Conservation (phyloP, 1,140 invertebrate genomes). For the Diorhabda elongata region DNA sequence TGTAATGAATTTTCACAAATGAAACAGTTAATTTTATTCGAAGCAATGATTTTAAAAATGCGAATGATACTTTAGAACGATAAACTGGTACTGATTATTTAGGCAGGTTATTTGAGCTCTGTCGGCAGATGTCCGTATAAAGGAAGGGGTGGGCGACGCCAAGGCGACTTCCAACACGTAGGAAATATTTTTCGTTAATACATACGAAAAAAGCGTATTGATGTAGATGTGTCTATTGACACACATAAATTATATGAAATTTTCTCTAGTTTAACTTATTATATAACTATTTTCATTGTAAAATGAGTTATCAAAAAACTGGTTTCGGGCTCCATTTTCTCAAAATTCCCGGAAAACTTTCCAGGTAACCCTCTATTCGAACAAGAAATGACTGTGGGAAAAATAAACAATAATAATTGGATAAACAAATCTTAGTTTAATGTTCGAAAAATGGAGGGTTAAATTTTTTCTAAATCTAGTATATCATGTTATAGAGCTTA, state of each 20-base stretch:
- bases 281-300: conserved; percentile 1
- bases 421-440: no score
- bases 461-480: no score
- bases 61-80: conserved; percentile 5
- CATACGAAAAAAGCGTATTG: no score
- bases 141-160: background rate
- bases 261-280: conserved; percentile 4
- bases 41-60: conserved; percentile 2
- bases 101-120: background rate
- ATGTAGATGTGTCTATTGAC: no score
- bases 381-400: no score
- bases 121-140: background rate
- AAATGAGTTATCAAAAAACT: conserved; percentile 7
- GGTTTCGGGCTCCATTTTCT: background rate
- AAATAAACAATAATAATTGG: no score
- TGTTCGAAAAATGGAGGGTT: no score
- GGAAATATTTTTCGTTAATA: conserved; percentile 2
- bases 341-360: conserved; percentile 1
- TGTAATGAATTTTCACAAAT: conserved; percentile 14
- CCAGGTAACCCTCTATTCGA: background rate
- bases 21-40: conserved; percentile 5
- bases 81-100: background rate
- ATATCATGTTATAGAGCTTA: no score
- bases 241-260: conserved; percentile 3
- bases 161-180: background rate